Conservation (phyloP, 2,888 invertebrate genomes). For the Heliconius erato region DNA sequence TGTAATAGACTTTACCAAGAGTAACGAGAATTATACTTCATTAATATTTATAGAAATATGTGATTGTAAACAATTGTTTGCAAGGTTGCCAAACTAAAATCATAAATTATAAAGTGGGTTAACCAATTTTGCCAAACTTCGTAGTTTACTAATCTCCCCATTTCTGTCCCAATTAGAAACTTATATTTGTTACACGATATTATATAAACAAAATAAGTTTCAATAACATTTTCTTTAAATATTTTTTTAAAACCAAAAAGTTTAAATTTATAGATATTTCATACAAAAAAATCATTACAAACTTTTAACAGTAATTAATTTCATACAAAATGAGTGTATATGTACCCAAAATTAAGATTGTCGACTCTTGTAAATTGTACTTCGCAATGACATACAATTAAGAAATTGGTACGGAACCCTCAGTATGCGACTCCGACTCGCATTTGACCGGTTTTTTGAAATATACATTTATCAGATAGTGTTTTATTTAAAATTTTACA, state of each 20-base stretch:
- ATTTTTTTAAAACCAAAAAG: background rate
- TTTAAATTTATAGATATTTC: too few species aligned
- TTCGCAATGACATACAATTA: too few species aligned
- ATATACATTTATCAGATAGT: background rate
- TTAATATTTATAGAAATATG: slow-evolving; percentile 30
- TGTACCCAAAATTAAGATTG: too few species aligned
- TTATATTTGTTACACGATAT: slow-evolving; percentile 3
- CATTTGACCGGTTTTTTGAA: too few species aligned
- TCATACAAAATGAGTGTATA: too few species aligned
- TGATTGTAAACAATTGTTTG: slow-evolving; percentile 65
- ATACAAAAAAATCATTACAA: too few species aligned
- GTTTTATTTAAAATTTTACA: background rate
- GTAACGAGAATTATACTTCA: background rate
- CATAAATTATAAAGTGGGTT: slow-evolving; percentile 73
- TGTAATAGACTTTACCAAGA: background rate
- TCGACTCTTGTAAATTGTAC: too few species aligned
- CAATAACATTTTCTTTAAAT: background rate
- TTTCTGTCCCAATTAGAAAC: slow-evolving; percentile 48
- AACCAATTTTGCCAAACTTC: slow-evolving; percentile 62
- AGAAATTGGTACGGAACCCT: too few species aligned
- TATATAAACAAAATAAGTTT: background rate
- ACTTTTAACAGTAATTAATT: too few species aligned
- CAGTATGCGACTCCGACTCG: too few species aligned
- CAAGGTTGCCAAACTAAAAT: slow-evolving; percentile 61
- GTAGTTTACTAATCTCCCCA: slow-evolving; percentile 56